These are phyloP conservation scores for Tethea ocularis DNA, from an alignment of 2,888 invertebrate species.

Conservation along the genomic window DNA sequence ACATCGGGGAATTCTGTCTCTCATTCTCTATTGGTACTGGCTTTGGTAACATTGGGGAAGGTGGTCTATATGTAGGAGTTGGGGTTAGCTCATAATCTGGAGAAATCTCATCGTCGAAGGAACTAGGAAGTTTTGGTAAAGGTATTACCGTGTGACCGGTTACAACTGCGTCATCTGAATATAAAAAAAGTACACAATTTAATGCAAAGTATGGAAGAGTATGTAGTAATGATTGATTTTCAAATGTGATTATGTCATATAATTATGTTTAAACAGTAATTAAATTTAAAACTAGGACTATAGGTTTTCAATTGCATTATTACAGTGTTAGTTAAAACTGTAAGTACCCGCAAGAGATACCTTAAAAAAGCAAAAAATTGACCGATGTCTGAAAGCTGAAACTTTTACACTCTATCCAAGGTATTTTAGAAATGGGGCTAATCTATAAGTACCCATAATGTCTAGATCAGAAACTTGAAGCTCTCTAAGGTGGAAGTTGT, in stretches of 20 bases:
- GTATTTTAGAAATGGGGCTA: too few relatives aligned
- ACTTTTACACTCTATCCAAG: too few relatives aligned
- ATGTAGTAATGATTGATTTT: background rate
- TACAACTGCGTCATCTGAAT: conserved; percentile 84
- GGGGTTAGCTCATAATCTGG: conserved; percentile 65
- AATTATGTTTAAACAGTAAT: too few relatives aligned
- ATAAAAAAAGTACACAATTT: background rate
- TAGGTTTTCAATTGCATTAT: too few relatives aligned
- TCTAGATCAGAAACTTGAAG: conserved; percentile 78
- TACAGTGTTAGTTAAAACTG: too few relatives aligned
- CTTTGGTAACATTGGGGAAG: conserved; percentile 66
- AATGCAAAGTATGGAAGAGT: background rate
- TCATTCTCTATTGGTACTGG: conserved; percentile 50
- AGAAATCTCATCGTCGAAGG: conserved; percentile 68
- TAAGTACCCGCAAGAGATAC: background rate
- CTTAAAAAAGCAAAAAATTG: too few relatives aligned
- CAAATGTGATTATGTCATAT: background rate
- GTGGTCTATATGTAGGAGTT: conserved; percentile 59
- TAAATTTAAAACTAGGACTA: too few relatives aligned
- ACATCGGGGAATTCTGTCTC: conserved; percentile 67
- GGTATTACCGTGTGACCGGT: conserved; percentile 86
- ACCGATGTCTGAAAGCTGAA: too few relatives aligned
- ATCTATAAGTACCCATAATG: conserved; percentile 66
- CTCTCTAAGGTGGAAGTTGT: conserved; percentile 90
- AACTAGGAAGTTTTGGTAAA: conserved; percentile 85